Evolutionary conservation across 2,797 vertebrate species (phyloP), one percentile per base, ranked within the genome.

Genomic region (Bradypodion ventrale): DNA sequence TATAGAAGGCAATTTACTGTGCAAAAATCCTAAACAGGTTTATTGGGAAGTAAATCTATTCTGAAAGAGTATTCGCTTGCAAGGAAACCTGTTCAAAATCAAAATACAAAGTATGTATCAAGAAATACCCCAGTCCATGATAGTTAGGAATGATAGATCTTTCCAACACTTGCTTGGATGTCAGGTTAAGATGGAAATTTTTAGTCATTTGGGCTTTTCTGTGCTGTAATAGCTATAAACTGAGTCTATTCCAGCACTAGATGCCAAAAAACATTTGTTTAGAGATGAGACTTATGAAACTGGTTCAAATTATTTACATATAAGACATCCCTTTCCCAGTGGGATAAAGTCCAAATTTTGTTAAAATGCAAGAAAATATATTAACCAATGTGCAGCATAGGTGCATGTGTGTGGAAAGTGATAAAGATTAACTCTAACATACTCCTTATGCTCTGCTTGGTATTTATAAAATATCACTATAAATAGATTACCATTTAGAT

Each of bases 381-480:
- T 75, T 9, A 19, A 19, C 52, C 52, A 25, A 40, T 25, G 7
- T 37, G n/a, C n/a, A 13, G 27, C 13, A 15, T 4, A 16, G 27
- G 16, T 27, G 16, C 5, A 6, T 29, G 40, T 25, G 27, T 59
- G 16, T 7, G n/a, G 10, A 46, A 69, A 77, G 78, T 81, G 90
- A 92, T 91, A 92, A 93, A 89, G 60, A 66, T 83, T 35, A 29
- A 63, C 5, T 91, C 91, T 93, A 93, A 93, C 87, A 60, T 92
- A 92, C 89, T n/a, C n/a, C n/a, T n/a, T n/a, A n/a, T 85, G 87
- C 89, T 93, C 88, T 90, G 87, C 84, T 79, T 40, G 88, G 84
- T 90, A 91, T 93, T 93, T 93, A 91, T 93, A 89, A 94, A 94
- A 92, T 89, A 89, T 90, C 88, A 75, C 86, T 32, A 37, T 78